Base-by-base conservation (phyloP, 2,888 invertebrate genomes). In the Hydropsyche betteni region DNA sequence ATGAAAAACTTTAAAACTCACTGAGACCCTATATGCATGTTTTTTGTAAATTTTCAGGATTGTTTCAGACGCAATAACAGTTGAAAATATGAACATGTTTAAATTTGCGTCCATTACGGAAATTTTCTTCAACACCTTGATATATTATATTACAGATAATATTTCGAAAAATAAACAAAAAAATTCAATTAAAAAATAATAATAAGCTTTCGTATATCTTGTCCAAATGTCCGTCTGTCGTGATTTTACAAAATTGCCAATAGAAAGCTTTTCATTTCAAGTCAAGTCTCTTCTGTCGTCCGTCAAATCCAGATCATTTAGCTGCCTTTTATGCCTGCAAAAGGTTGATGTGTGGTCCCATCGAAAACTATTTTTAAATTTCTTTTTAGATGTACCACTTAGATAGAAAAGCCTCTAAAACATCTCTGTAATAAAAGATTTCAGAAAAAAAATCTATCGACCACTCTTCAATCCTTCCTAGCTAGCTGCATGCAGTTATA, bases 281-380 rank as follows among this genome's bases (percentile, higher is more conserved):
- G 12, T 51, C 68, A 38, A 69, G 70, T 77, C 44, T 76, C 77
- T 75, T 79, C 53, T 55, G 78, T 79, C 78, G 78, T 79, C 77
- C 76, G 78, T 79, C 78, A 69, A 69, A 53, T 72, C 50, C 78
- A 77, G 68, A 79, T 79, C 78, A 76, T 75, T 61, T 73, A 69
- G 68, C 34, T 75, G 55, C 68, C 68, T 52, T 53, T 55, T 34
- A 34, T 75, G 72, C 72, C 38, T 72, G 72, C 72, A 72, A 58
- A 55, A 58, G 55, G 38, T 55, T 72, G 58, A 72, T 52, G 24
- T 44, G 38, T 72, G 55, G 55, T 70, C 33, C 10, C 6, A 24
- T 14, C 36, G 38, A 14, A 70, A 70, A 8, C 12, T 36, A 53
- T 24, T 51, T 70, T 51, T 52, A 70, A 34, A 64, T 36, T n/a